Conservation (phyloP, 2,113 vertebrate species). For the Coregonus clupeaformis region DNA sequence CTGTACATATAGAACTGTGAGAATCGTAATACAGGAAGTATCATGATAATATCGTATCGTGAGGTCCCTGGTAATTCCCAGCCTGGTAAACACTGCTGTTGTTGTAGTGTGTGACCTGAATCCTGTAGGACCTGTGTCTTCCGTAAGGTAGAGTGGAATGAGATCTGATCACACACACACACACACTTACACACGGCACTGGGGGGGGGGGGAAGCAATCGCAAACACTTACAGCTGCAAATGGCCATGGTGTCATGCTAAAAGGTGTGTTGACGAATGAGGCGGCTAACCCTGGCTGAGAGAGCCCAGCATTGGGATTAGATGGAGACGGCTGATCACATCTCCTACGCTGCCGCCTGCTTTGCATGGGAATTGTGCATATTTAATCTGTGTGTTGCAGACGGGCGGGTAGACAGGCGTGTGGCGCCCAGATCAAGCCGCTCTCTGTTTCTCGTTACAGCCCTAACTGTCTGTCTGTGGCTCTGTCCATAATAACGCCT, state of each 20-base stretch:
- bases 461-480: conserved; percentile 58
- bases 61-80: too few relatives aligned
- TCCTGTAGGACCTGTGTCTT: not conserved
- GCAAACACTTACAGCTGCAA: conserved; percentile 74
- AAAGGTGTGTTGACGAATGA: conserved; percentile 75
- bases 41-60: too few relatives aligned
- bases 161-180: conserved; percentile 8
- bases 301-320: conserved; percentile 70
- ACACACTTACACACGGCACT: not conserved
- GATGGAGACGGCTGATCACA: conserved; percentile 39
- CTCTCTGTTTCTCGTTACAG: conserved; percentile 69
- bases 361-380: conserved; percentile 76
- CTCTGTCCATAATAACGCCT: conserved; percentile 62
- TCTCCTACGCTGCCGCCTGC: conserved; percentile 53
- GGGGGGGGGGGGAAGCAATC: conserved; percentile 63
- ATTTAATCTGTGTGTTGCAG: conserved; percentile 71
- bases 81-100: too few relatives aligned
- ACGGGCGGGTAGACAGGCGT: conserved; percentile 7
- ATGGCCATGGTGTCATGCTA: conserved; percentile 70
- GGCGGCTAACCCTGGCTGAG: conserved; percentile 75
- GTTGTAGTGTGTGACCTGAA: too few relatives aligned
- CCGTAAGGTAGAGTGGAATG: conserved; percentile 13
- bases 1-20: too few relatives aligned
- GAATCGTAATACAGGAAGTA: too few relatives aligned
- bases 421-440: conserved; percentile 31